Base-by-base conservation (phyloP, 2,113 vertebrate genomes). In the Melanerpes aurifrons region DNA sequence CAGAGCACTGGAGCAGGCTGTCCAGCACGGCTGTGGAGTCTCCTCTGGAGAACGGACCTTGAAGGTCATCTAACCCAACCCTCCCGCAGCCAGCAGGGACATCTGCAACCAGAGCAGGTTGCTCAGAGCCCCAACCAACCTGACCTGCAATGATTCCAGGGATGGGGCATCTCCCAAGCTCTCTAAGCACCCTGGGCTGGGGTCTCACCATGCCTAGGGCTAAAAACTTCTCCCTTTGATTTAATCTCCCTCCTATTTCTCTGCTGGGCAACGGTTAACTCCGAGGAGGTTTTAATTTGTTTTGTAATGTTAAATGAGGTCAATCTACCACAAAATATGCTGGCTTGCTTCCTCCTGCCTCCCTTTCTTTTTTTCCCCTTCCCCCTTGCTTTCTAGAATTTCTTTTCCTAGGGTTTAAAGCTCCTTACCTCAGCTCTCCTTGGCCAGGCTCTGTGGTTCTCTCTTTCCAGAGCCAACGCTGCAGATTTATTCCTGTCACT, bases 301-400 rank as follows among this genome's bases (percentile, higher is more conserved):
- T 87, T 79, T 24, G 63, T 80, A 37, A 85, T 89, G 92, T 92
- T 82, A 92, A 91, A 88, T 61, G 32, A 95, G 94, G 93, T 95
- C 90, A 93, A 25, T 3, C 28, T 48, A 80, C 96, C 80, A 6
- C 90, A 86, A 53, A 94, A 91, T 57, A 14, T 81, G 47, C 75
- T 95, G 94, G 90, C 93, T 86, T 37, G 13, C 26, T 9, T 80
- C 32, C 45, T 45, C 45, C 15, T 0, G 5, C 66, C 75, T 91
- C 79, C 45, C 25, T 72, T 9, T 20, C 32, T 31, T 7, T 32
- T 22, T 50, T 89, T 74, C 48, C 28, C 50, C 31, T 31, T 31
- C 22, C 24, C 10, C 19, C 66, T 8, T 5, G 32, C 72, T 92
- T 92, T 72, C 90, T 78, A 15, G 83, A 93, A n/a, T 88, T 81